These are phyloP conservation scores for Julus scanicus DNA, from an alignment of 2,888 invertebrate genomes.

Conservation along the genomic window DNA sequence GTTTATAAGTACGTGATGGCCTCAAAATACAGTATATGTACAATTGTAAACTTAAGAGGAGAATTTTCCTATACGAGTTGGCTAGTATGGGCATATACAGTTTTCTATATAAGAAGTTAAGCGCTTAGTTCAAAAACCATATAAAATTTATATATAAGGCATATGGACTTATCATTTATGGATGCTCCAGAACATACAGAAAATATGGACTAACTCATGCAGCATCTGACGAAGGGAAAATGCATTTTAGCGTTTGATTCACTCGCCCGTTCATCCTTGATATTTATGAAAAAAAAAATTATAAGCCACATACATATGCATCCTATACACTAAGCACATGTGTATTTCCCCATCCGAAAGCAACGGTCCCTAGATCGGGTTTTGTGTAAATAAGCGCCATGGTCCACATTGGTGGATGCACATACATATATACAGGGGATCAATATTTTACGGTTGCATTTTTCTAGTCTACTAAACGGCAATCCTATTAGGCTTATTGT, in stretches of 20 bases:
- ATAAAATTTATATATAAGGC: constrained; percentile 8
- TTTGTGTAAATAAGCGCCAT: background rate
- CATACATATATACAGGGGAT: background rate
- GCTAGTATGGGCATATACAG: background rate
- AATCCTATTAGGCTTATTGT: constrained; percentile 55
- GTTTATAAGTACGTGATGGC: background rate
- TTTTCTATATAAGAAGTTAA: background rate
- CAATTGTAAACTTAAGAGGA: background rate
- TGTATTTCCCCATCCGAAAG: constrained; percentile 1
- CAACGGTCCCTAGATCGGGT: background rate
- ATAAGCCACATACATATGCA: constrained; percentile 22
- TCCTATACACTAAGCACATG: background rate
- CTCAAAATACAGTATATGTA: background rate
- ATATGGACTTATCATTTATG: constrained; percentile 44
- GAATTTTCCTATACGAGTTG: background rate
- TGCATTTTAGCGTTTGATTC: constrained; percentile 52
- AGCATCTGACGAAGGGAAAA: constrained; percentile 47
- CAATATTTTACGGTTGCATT: constrained; percentile 52
- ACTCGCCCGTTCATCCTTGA: constrained; percentile 43
- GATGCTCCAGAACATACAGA: background rate
- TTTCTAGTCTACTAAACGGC: constrained; percentile 52
- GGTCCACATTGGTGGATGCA: constrained; percentile 23
- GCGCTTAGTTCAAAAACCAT: background rate
- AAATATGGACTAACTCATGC: constrained; percentile 50
- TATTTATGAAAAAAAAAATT: constrained; percentile 21